Evolutionary conservation across 2,888 invertebrate species (phyloP), one percentile per base, ranked within the genome.

Genomic region (Drosophila paramelanica): DNA sequence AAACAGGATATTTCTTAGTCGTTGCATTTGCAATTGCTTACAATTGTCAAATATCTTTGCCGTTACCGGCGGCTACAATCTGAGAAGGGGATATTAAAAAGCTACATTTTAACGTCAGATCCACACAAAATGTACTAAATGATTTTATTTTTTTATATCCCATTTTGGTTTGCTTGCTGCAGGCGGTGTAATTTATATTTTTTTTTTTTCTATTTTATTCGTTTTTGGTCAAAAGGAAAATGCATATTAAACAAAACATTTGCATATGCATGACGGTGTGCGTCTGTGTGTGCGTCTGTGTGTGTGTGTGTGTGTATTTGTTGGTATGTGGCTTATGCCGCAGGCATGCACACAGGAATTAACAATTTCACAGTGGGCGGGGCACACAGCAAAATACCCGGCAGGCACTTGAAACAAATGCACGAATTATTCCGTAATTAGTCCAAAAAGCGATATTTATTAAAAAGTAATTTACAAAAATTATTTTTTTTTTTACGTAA

Each of bases 181-280:
- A 33, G 45, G 25, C 49, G 10, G 20, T 58, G 47, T 20, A 47
- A 20, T 52, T 17, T 47, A 52, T 47, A 57, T 23, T 23, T 23
- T 23, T 23, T 23, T 3, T 23, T 23, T 57, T 67, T 36, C 6
- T 38, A 46, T 39, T 47, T 52, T 51, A 38, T 45, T 10, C 27
- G 38, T 52, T 64, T 56, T 50, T 5, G 51, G n/a, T 36, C 41
- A 38, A 51, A 66, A 55, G 41, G 47, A 67, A 69, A 70, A 46
- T 59, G 47, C 65, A 73, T 68, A 50, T 51, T 45, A 59, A 65
- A 58, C 64, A 49, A 59, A 59, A 55, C 33, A 38, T 49, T 55
- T 67, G 45, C 39, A 57, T 57, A 57, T 58, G 46, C 50, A 36
- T 57, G 23, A 45, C 17, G 17, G 25, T 41, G 46, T 49, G 14